phyloP scores from a whole-genome alignment of 2,797 vertebrate genomes.

The Zalophus californianus region DNA sequence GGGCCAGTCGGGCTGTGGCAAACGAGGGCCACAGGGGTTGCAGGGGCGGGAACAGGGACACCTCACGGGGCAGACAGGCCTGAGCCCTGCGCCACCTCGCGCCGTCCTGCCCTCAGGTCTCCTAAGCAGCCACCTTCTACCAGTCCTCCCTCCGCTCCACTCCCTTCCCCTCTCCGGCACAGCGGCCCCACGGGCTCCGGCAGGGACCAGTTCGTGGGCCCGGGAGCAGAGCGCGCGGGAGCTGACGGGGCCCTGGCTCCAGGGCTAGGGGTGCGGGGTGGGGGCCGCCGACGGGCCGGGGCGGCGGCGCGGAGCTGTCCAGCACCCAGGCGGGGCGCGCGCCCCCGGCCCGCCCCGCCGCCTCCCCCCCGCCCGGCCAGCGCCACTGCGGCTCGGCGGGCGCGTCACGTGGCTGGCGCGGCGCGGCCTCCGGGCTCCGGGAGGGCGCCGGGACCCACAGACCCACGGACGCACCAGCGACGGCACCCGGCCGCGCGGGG shows the following conservation, averaged over 20 bases:
- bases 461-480: not conserved
- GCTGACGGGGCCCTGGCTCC: not conserved
- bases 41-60: not conserved
- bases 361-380: conserved; percentile 57
- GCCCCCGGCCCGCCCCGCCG: conserved; percentile 60
- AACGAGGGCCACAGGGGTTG: not conserved
- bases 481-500: not conserved
- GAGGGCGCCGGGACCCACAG: conserved; percentile 60
- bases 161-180: not conserved
- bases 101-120: not conserved
- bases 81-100: rapidly evolving
- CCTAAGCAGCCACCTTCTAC: not conserved
- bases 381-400: conserved; percentile 76
- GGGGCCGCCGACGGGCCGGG: rapidly evolving
- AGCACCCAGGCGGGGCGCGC: conserved; percentile 74
- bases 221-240: not conserved
- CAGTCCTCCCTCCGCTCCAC: not conserved
- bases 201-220: not conserved
- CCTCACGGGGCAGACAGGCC: not conserved
- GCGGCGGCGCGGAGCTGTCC: conserved; percentile 71
- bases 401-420: conserved; percentile 78
- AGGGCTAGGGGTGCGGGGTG: not conserved
- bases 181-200: not conserved
- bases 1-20: not conserved
- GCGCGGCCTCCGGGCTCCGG: conserved; percentile 71